Conservation (phyloP, 2,888 invertebrate genomes). For the Himalopsyche japonica region DNA sequence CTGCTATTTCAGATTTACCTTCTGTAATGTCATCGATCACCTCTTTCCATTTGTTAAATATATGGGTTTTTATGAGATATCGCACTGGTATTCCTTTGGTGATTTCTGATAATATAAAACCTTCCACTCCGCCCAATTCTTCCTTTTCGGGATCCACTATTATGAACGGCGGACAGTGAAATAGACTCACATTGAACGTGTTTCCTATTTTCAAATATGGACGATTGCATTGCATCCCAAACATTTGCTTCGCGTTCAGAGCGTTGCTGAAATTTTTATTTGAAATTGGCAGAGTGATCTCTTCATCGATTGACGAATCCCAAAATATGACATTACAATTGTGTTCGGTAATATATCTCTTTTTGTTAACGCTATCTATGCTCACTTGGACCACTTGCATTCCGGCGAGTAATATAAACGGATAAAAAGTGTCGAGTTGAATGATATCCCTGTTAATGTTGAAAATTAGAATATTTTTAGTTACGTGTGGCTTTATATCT, state of each 20-base stretch:
- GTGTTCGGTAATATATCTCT: not conserved
- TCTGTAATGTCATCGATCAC: not conserved
- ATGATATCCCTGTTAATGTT: not conserved
- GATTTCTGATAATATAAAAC: slow-evolving; percentile 3
- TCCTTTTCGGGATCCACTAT: not conserved
- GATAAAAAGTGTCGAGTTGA: not conserved
- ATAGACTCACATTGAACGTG: slow-evolving; percentile 1
- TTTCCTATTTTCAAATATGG: not conserved
- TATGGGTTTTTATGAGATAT: not conserved
- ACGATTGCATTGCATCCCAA: not conserved
- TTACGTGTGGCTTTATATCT: not conserved
- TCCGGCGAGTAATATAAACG: not conserved
- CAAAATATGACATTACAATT: not conserved
- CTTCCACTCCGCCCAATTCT: slow-evolving; percentile 7
- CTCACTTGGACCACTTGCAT: not conserved
- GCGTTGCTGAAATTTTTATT: not conserved
- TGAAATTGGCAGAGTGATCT: not conserved
- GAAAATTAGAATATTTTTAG: not conserved
- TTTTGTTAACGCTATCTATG: not conserved
- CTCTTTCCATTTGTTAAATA: not conserved
- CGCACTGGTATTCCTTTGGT: slow-evolving; percentile 7
- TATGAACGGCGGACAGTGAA: slow-evolving; percentile 17
- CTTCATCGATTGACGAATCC: not conserved
- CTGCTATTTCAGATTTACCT: slow-evolving; percentile 12
- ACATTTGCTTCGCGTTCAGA: not conserved